These are phyloP conservation scores for Panzeria rudis DNA, from an alignment of 2,888 invertebrate genomes.

Conservation along the genomic window DNA sequence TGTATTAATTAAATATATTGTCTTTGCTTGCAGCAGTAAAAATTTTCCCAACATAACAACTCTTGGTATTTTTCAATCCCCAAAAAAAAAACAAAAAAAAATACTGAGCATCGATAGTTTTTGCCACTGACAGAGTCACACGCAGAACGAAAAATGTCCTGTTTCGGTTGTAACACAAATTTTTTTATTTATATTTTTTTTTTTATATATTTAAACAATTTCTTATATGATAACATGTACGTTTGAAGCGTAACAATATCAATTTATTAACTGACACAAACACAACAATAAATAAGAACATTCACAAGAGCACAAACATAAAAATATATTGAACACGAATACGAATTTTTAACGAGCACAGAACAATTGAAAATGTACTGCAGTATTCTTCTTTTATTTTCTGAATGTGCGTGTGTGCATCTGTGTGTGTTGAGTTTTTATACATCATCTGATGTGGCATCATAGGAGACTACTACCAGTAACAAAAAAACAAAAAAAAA, in stretches of 20 bases:
- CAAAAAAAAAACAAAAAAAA: conserved; percentile 10
- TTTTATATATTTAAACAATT: conserved; percentile 19
- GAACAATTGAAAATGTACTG: conserved; percentile 49
- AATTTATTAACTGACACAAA: conserved; percentile 69
- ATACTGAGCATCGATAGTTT: background rate
- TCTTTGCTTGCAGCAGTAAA: background rate
- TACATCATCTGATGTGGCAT: conserved; percentile 54
- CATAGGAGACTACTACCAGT: conserved; percentile 32
- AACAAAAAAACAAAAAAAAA: background rate
- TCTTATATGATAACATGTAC: conserved; percentile 5
- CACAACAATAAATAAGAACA: conserved; percentile 48
- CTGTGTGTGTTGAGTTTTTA: conserved; percentile 29
- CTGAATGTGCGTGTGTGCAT: background rate
- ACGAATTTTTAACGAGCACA: conserved; percentile 31
- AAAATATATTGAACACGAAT: conserved; percentile 13
- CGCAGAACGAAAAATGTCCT: conserved; percentile 41
- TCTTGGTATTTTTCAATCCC: conserved; percentile 26
- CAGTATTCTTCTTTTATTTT: background rate
- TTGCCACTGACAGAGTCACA: conserved; percentile 32
- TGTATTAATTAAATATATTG: too few relatives aligned
- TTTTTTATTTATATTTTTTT: conserved; percentile 11
- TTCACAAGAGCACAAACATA: background rate
- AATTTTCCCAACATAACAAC: conserved; percentile 23
- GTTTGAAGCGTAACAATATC: conserved; percentile 63
- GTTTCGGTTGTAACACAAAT: conserved; percentile 39